Percentiles rank a stretch among this genome's conserved stretches.
phyloP scores from a whole-genome alignment of 2,888 invertebrate genomes.

The Drosophila niveifrons region DNA sequence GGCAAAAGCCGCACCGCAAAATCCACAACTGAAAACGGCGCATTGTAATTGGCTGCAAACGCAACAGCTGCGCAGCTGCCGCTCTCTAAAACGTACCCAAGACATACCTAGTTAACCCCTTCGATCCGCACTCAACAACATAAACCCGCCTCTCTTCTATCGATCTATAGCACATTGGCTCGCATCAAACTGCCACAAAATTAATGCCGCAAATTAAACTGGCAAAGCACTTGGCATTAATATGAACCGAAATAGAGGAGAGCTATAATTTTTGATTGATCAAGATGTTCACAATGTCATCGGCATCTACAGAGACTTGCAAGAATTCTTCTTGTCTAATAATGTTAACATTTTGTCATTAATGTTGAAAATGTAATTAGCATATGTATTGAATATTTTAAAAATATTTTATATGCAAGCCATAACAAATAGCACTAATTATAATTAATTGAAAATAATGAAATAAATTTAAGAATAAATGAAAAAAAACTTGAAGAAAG shows the following conservation, averaged over 20 bases:
- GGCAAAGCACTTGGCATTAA: slow-evolving; percentile 68
- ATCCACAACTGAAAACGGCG: slow-evolving; percentile 48
- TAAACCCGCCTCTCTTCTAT: neutral
- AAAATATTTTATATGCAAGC: too few relatives aligned
- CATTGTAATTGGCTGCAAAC: slow-evolving; percentile 70
- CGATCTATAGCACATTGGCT: too few relatives aligned
- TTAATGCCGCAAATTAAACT: slow-evolving; percentile 72
- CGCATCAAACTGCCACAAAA: slow-evolving; percentile 36
- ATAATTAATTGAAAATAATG: too few relatives aligned
- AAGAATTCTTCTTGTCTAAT: too few relatives aligned
- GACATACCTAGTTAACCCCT: slow-evolving; percentile 2
- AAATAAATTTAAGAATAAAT: too few relatives aligned
- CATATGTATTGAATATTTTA: too few relatives aligned
- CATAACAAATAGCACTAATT: too few relatives aligned
- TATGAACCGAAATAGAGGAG: slow-evolving; percentile 30
- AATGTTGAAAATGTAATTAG: too few relatives aligned
- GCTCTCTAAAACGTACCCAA: slow-evolving; percentile 54
- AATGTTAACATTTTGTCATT: too few relatives aligned
- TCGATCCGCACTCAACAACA: neutral
- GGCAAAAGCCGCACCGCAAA: slow-evolving; percentile 41
- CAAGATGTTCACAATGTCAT: slow-evolving; percentile 20
- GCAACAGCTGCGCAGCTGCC: slow-evolving; percentile 61
- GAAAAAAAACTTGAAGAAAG: too few relatives aligned
- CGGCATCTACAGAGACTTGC: neutral
- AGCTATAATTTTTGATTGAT: slow-evolving; percentile 22